These are phyloP conservation scores for Botia kubotai DNA, from an alignment of 2,797 vertebrate species.

Conservation along the genomic window DNA sequence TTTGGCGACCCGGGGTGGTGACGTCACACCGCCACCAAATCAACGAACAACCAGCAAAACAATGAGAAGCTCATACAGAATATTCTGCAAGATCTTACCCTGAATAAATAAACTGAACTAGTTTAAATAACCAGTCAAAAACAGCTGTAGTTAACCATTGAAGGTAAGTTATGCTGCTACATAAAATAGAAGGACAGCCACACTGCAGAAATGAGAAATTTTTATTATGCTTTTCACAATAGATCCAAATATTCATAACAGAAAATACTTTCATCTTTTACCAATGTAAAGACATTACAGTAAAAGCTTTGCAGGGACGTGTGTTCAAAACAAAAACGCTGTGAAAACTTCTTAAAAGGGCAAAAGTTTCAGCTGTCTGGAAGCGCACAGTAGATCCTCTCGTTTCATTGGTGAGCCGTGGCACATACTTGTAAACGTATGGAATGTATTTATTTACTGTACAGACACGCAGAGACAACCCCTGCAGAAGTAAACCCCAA, in stretches of 20 bases:
- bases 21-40: no score
- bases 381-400: conserved; percentile 36
- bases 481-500: conserved; percentile 56
- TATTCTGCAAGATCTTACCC: no score
- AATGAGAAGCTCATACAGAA: no score
- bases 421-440: conserved; percentile 68
- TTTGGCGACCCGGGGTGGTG: no score
- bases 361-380: conserved; percentile 32
- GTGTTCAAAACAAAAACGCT: conserved; percentile 38
- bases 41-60: no score
- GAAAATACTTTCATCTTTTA: conserved; percentile 67
- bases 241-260: conserved; percentile 71
- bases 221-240: conserved; percentile 74
- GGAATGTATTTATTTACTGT: conserved; percentile 71
- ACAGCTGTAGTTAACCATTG: no score
- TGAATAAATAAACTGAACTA: no score
- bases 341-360: conserved; percentile 32
- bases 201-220: conserved; percentile 62
- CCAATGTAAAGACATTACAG: conserved; percentile 55
- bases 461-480: conserved; percentile 63
- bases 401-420: conserved; percentile 50
- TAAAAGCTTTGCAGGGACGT: conserved; percentile 59
- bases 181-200: neutral
- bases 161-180: no score
- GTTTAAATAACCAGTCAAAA: no score